Evolutionary conservation across 2,888 invertebrate species (phyloP), one percentile per base, ranked within the genome.

Genomic region (Dolomedes plantarius): DNA sequence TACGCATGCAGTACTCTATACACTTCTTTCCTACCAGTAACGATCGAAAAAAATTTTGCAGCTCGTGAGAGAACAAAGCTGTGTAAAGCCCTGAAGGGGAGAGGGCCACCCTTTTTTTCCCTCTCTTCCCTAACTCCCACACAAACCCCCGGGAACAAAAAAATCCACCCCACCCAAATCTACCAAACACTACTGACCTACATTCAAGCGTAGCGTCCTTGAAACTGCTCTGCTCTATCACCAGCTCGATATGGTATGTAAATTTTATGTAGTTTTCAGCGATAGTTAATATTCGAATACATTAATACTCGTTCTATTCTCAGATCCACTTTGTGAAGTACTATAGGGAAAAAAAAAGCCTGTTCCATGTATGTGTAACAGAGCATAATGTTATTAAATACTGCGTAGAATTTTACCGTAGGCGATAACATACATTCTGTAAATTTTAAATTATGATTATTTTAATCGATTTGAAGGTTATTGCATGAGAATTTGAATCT

Each of bases 171-270:
- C 64, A 74, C 76, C 64, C 69, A 76, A 65, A 75, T 50, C 82
- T 83, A 76, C 68, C 65, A 41, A 81, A 75, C 64, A 36, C 82
- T 83, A 83, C 76, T 83, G 82, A 83, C 82, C 82, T 74, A 83
- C 82, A 76, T 83, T 83, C 11, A 19, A 9, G 16, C 36, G n/a
- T 13, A 7, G 67, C 67, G 67, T 67, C 67, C 67, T 67, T 67
- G 67, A 67, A 67, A 32, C n/a, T 19, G 56, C 23, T 19, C 56
- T 6, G 23, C 19, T 56, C 5, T 56, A 56, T 23, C 56, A 23
- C 56, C n/a, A n/a, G n/a, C n/a, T 23, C 56, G 23, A 3, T 56
- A 16, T 23, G 56, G 56, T 56, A 56, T 56, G 56, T 56, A 56
- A 56, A 19, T 56, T 46, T 56, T 56, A 9, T 9, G 9, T 36